Evolutionary conservation across 2,797 vertebrate genomes (phyloP), one percentile per base, ranked within the genome.

Genomic region (Coendou prehensilis): DNA sequence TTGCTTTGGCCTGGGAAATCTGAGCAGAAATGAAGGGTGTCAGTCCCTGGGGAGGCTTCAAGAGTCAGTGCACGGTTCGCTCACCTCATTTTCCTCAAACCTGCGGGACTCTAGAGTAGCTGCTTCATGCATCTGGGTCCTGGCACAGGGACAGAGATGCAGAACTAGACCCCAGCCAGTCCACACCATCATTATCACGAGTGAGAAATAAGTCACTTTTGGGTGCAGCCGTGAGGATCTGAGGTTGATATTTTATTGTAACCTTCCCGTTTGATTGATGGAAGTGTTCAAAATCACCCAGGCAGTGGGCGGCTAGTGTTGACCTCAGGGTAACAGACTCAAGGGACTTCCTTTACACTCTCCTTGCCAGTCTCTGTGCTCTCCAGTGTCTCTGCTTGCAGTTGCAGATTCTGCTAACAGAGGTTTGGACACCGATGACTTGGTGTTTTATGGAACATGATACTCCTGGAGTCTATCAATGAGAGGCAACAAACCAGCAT

Each of bases 401-500:
- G 63, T 23, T 26, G 20, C 26, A 6, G 56, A 15, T 52, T 37
- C 54, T 85, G 69, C 28, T 67, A n/a, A 61, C 13, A n/a, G 84
- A 80, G 17, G 6, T 85, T 7, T 67, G 59, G 37, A 79, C 37
- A 47, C 52, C 18, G 37, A 75, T 61, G 9, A 79, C 45, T 82
- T 3, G n/a, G 63, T 69, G 2, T 85, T 90, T 82, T 63, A 13
- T 78, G 54, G 80, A 93, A 97, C 76, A 95, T 59, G 84, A 86
- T 69, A 80, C 83, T 86, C 54, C 54, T 87, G 17, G 9, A 86
- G n/a, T 91, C 82, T 93, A 41, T 94, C 20, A 93, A 28, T 90
- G 96, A 90, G 20, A 78, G 23, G 56, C 85, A 95, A 56, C 47
- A 85, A 90, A n/a, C 69, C 37, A 81, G 37, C 17, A 61, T 93